Evolutionary conservation across 2,113 vertebrate species (phyloP).

Genomic region (Lagopus leucura): DNA sequence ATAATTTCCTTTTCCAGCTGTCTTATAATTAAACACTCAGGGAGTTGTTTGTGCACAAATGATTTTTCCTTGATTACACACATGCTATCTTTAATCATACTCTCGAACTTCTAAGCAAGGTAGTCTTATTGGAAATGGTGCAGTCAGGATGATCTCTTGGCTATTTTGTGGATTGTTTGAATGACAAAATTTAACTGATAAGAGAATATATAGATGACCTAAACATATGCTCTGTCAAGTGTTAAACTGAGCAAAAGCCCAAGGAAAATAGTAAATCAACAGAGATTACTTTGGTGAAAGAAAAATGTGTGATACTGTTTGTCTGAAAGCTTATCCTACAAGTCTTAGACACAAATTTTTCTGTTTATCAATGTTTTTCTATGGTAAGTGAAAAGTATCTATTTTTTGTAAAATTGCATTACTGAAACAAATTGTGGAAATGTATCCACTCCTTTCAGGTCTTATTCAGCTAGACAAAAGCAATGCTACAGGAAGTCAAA

Average conservation of each 20-base stretch:
- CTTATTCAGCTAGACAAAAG: not conserved
- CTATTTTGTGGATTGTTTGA: not conserved
- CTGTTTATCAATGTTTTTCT: not conserved
- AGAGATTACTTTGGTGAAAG: not conserved
- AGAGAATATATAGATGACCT: not conserved
- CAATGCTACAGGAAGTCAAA: not conserved
- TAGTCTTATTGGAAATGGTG: not conserved
- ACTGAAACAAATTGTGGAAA: not conserved
- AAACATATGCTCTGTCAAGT: not conserved
- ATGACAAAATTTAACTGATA: not conserved
- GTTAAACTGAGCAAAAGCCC: not conserved
- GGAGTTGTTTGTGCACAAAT: too few relatives aligned
- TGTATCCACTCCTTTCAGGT: not conserved
- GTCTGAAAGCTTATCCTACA: not conserved
- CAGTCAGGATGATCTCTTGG: not conserved
- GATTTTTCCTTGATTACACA: not conserved
- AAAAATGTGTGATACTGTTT: not conserved
- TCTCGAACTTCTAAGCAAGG: not conserved
- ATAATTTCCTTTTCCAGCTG: not conserved
- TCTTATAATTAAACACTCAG: not conserved
- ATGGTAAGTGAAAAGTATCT: not conserved
- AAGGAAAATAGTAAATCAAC: not conserved
- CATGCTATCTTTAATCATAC: not conserved
- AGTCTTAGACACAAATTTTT: not conserved
- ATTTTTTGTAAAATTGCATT: not conserved